Base-by-base conservation (phyloP, 2,888 invertebrate species). In the Tiliacea aurago region DNA sequence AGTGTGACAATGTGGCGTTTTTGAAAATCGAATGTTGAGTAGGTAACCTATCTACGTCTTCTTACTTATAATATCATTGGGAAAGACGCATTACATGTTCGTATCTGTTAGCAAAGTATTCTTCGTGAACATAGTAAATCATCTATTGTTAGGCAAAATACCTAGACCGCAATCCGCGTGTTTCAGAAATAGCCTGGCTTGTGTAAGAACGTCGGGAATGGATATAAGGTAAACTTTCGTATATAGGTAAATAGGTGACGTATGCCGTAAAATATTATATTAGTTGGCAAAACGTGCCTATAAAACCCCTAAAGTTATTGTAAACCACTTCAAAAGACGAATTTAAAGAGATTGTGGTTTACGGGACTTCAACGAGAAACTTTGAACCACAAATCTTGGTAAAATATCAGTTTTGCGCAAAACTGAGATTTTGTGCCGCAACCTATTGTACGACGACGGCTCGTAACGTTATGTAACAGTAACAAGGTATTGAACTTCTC, bases 101-200 rank as follows among this genome's bases (percentile, higher is more conserved):
- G 65, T 82, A 83, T 84, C 72, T 77, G 69, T 76, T 77, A 75
- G 70, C 73, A 84, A 79, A 73, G 78, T 83, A 86, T 75, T 85
- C 81, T 82, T 83, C 81, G 78, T 70, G 83, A 80, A 78, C 82
- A 77, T 87, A 86, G 82, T 88, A 87, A 91, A 90, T 88, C 90
- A 87, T 87, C 85, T 91, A 91, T 92, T 91, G 91, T 91, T 92
- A 91, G 91, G 89, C 90, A 88, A 89, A 91, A 89, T 88, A 90
- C 87, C 89, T 91, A 92, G 89, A 91, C 91, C 90, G 89, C 90
- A 90, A 87, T 89, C 83, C 86, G 84, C 82, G 86, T 85, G 88
- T 83, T 89, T 90, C 93, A 92, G 91, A 93, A 95, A 94, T 94
- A 95, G 91, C 90, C 82, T 78, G 76, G 86, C 78, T 73, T 83